Evolutionary conservation across 2,888 invertebrate species (phyloP).

Genomic region (Brenthis hecate): DNA sequence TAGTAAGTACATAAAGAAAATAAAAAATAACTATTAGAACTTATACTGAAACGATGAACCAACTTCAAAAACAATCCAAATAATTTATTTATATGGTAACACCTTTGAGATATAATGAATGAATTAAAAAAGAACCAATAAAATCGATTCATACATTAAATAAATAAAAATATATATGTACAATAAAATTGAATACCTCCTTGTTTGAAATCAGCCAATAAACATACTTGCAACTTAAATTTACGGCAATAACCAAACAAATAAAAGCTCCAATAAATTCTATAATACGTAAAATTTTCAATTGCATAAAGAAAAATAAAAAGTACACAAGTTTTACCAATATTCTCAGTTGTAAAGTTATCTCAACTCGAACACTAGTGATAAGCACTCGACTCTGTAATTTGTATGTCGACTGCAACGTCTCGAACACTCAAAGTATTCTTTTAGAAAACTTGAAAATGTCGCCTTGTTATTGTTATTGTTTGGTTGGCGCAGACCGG

Average conservation of each 20-base stretch:
- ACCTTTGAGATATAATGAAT: too few relatives aligned
- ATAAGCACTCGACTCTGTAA: constrained; percentile 43
- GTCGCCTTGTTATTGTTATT: constrained; percentile 53
- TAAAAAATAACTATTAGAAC: too few relatives aligned
- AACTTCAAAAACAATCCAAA: too few relatives aligned
- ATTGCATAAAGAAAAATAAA: constrained; percentile 15
- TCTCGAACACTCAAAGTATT: constrained; percentile 47
- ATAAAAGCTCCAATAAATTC: neutral
- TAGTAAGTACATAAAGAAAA: too few relatives aligned
- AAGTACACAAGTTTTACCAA: constrained; percentile 22
- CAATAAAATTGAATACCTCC: too few relatives aligned
- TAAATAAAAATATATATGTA: too few relatives aligned
- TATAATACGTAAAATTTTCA: constrained; percentile 1
- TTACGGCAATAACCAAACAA: neutral
- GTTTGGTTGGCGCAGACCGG: constrained; percentile 42
- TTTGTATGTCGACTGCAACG: constrained; percentile 53
- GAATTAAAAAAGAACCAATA: too few relatives aligned
- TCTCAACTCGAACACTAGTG: constrained; percentile 27
- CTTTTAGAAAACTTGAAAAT: constrained; percentile 45
- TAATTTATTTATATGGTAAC: too few relatives aligned
- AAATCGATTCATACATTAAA: too few relatives aligned
- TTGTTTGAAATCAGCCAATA: neutral
- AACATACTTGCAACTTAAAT: neutral
- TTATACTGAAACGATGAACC: too few relatives aligned
- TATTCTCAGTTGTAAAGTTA: constrained; percentile 26